phyloP scores from a whole-genome alignment of 1,140 invertebrate species.

The Philotrypesis tridentata region DNA sequence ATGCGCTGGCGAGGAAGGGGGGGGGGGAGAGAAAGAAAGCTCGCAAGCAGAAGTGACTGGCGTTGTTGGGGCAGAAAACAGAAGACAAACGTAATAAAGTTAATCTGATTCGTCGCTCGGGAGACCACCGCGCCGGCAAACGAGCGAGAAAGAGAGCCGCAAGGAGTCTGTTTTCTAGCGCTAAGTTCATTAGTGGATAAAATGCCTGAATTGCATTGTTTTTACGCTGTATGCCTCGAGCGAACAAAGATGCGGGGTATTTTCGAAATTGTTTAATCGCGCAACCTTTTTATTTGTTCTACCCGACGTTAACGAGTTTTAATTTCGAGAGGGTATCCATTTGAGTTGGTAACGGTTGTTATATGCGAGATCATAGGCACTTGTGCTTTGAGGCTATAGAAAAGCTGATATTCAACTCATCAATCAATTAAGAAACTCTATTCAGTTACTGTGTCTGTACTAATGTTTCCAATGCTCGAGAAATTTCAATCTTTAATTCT shows the following conservation, averaged over 20 bases:
- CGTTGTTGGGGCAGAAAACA: conserved; percentile 64
- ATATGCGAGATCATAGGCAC: too few species aligned
- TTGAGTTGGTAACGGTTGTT: too few species aligned
- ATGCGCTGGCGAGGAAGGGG: conserved; percentile 24
- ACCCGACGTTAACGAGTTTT: too few species aligned
- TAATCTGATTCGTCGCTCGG: conserved; percentile 68
- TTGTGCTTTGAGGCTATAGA: too few species aligned
- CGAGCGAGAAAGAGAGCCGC: conserved; percentile 29
- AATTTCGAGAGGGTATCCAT: too few species aligned
- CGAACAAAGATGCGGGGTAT: not conserved
- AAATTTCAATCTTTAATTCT: too few species aligned
- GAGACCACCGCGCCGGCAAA: conserved; percentile 31
- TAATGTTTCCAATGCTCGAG: too few species aligned
- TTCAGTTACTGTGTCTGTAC: too few species aligned
- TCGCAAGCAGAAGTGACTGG: conserved; percentile 57
- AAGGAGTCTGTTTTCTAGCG: conserved; percentile 67
- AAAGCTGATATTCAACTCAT: too few species aligned
- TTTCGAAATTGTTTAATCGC: not conserved
- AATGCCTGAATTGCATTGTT: not conserved
- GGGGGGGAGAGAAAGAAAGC: conserved; percentile 9
- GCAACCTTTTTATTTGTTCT: not conserved
- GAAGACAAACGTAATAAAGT: conserved; percentile 71
- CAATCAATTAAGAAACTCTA: too few species aligned
- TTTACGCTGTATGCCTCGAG: not conserved
- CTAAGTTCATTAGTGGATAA: conserved; percentile 62